Evolutionary conservation across 1,140 invertebrate genomes (phyloP), one percentile per base, ranked within the genome.

Genomic region (Eubasilissa regina): DNA sequence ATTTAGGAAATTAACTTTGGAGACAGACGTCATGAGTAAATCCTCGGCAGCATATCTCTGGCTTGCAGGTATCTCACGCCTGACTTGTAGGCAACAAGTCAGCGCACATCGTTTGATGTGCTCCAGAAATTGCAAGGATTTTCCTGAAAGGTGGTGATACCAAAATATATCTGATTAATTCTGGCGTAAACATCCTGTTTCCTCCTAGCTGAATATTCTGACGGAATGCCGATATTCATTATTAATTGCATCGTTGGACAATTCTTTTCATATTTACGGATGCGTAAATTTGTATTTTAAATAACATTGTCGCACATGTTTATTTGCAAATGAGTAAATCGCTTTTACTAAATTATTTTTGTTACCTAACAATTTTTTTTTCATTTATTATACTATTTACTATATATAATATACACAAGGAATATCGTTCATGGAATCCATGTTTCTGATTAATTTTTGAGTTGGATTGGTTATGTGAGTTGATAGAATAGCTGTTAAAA

Each of bases 1-100:
- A 35, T 35, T 35, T 6, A 1, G 55, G 11, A 58, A 15, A 58
- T 58, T 8, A 13, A 11, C 17, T 58, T 58, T 15, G 55, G 35
- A 64, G 60, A 15, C 48, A 51, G n/a, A 64, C 60, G 60, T 64
- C 60, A 64, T 11, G 35, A 64, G 35, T 21, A 64, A 64, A 64
- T 64, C 60, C 35, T 58, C 21, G 13, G 55, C 55, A 15, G 13
- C 60, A 12, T 64, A 64, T 64, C 60, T 64, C 60, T n/a, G n/a
- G 35, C 60, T 25, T 10, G 35, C 60, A 64, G 60, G n/a, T 15
- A 21, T 1, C 55, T 58, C 15, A 15, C 17, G 4, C 21, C 55
- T 15, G 55, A 58, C 17, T 19, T 58, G 21, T 9, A 15, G 12
- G 17, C 17, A 19, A 58, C 55, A 58, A 21, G 21, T 58, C 15